These are phyloP conservation scores for Caerostris extrusa DNA, from an alignment of 1,140 invertebrate species.

Conservation along the genomic window DNA sequence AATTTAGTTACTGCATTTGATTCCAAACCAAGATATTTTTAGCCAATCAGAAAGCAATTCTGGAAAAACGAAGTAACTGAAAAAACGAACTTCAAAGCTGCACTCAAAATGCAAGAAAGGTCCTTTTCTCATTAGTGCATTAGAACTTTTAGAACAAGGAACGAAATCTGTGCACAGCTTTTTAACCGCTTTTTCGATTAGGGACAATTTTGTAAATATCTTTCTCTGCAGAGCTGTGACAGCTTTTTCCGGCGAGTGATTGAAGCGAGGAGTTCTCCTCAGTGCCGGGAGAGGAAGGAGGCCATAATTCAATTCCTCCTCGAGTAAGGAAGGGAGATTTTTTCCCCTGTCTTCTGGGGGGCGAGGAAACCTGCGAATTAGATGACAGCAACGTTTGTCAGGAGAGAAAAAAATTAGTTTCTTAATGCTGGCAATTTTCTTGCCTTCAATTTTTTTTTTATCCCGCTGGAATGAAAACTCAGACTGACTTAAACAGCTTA, in stretches of 20 bases:
- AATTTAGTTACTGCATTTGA: no score
- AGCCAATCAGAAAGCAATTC: no score
- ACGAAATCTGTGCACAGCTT: background rate
- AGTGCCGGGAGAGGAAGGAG: background rate
- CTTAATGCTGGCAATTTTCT: background rate
- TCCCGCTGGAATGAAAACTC: no score
- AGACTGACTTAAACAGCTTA: no score
- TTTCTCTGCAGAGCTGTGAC: background rate
- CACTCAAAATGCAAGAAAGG: background rate
- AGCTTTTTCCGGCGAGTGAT: slow-evolving; percentile 35
- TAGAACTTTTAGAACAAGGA: background rate
- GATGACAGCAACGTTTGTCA: slow-evolving; percentile 24
- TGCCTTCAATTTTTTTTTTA: background rate
- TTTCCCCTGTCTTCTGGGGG: background rate
- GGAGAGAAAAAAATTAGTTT: slow-evolving; percentile 22
- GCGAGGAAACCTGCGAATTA: background rate
- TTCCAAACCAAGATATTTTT: no score
- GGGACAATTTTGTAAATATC: slow-evolving; percentile 29
- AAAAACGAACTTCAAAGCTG: no score
- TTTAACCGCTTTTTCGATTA: background rate
- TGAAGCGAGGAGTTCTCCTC: background rate
- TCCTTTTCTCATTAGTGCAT: background rate
- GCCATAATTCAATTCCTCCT: slow-evolving; percentile 21
- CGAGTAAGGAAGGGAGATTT: slow-evolving; percentile 19
- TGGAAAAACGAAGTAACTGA: no score